Base-by-base conservation (phyloP, 1,140 invertebrate genomes). In the Lepidotrigona ventralis region DNA sequence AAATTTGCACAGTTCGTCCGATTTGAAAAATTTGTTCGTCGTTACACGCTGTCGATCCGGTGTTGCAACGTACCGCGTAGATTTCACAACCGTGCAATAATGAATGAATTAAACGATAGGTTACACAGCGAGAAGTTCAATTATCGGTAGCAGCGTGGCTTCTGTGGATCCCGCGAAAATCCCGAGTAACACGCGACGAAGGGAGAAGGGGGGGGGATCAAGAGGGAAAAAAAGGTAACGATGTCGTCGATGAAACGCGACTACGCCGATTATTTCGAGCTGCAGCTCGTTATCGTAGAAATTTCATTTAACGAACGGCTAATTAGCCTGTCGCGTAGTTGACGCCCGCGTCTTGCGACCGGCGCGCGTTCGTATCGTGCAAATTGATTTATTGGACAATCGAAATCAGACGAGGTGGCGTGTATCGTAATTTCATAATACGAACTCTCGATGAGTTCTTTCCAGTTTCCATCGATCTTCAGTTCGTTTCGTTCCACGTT, bases 241-340 rank as follows among this genome's bases (percentile, higher is more conserved):
- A 33, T 39, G 26, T 66, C n/a, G 12, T 23, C 51, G 51, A 39
- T 74, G 23, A 53, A 81, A 21, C 33, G 23, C 15, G 46, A n/a
- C n/a, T 60, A 60, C n/a, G 23, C 19, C 51, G 51, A 79, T 70
- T 53, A 70, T 79, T 56, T 58, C 53, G 58, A 60, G n/a, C 19
- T 51, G 74, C 21, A 64, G 6, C 75, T 77, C n/a, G 60, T 77
- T 77, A 77, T 26, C 58, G 75, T 17, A 33, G 60, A 77, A 77
- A 66, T 66, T 77, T 77, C 58, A 64, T 77, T 77, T 77, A 66
- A 77, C 51, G 60, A 77, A 77, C 64, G 17, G 46, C 60, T 77
- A 77, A 77, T 77, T 77, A 77, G 46, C 26, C 60, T 77, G 75
- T 77, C 75, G 39, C 53, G 75, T 66, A 64, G 78, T 79, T 58